phyloP scores from a whole-genome alignment of 2,888 invertebrate genomes.

The Meiosimyza decipiens region DNA sequence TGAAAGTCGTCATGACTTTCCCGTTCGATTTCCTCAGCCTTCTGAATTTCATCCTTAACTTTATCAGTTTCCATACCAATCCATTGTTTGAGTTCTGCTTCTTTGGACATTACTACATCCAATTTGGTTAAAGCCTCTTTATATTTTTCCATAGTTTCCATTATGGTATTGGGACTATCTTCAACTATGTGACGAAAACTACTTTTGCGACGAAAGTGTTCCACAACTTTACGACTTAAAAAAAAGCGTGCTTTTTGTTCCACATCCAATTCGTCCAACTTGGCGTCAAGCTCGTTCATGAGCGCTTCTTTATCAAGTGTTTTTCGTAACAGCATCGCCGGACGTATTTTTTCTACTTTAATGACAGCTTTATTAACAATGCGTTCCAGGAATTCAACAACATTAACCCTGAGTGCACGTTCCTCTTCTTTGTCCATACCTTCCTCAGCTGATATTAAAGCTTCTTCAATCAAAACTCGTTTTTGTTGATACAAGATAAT shows the following conservation, averaged over 20 bases:
- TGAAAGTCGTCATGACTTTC: constrained; percentile 33
- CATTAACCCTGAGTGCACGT: constrained; percentile 14
- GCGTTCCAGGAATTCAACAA: constrained; percentile 45
- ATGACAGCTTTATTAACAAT: constrained; percentile 45
- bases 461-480: not conserved
- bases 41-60: constrained; percentile 6
- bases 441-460: constrained; percentile 27
- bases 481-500: constrained; percentile 34
- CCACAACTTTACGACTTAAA: constrained; percentile 50
- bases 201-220: constrained; percentile 54
- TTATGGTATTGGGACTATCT: constrained; percentile 40
- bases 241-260: constrained; percentile 45
- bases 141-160: constrained; percentile 40
- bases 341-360: constrained; percentile 40
- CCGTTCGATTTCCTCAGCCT: constrained; percentile 11
- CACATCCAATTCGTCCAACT: constrained; percentile 24
- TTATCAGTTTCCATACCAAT: not conserved
- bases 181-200: constrained; percentile 48
- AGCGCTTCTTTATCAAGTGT: constrained; percentile 52
- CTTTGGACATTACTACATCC: constrained; percentile 44
- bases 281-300: constrained; percentile 17
- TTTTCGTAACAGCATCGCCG: constrained; percentile 39
- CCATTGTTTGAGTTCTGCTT: constrained; percentile 34
- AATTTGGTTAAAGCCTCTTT: constrained; percentile 38
- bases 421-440: constrained; percentile 17